Conservation (phyloP, 2,113 vertebrate genomes). For the Hippoglossus stenolepis region DNA sequence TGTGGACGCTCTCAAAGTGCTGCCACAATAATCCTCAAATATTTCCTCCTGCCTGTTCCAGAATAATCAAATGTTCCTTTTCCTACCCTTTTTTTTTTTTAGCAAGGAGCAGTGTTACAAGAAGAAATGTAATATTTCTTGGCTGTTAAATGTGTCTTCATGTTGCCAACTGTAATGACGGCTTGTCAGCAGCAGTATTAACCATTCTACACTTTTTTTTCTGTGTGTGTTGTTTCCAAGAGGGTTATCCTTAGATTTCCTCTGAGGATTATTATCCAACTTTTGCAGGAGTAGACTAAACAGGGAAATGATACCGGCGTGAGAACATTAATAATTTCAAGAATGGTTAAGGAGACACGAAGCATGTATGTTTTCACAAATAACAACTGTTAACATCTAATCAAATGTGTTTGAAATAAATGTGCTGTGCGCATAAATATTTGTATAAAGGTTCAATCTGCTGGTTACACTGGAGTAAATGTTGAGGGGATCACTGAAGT, state of each 20-base stretch:
- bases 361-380: background rate
- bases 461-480: background rate
- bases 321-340: constrained; percentile 7
- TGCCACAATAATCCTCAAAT: constrained; percentile 17
- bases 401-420: background rate
- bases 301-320: background rate
- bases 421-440: background rate
- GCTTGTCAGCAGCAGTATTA: constrained; percentile 31
- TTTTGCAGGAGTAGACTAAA: constrained; percentile 27
- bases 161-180: constrained; percentile 31
- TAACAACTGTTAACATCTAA: background rate
- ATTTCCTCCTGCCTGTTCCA: constrained; percentile 7
- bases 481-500: background rate
- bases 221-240: constrained; percentile 2
- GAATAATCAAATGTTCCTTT: constrained; percentile 30
- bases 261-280: background rate
- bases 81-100: constrained; percentile 4
- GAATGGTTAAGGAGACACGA: background rate
- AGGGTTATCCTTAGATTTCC: constrained; percentile 19
- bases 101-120: background rate
- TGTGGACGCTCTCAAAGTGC: constrained; percentile 13
- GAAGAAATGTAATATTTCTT: constrained; percentile 26
- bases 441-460: background rate
- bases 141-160: background rate
- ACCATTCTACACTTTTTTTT: background rate